Evolutionary conservation across 2,797 vertebrate species (phyloP), one percentile per base, ranked within the genome.

Genomic region (Notolabrus celidotus): DNA sequence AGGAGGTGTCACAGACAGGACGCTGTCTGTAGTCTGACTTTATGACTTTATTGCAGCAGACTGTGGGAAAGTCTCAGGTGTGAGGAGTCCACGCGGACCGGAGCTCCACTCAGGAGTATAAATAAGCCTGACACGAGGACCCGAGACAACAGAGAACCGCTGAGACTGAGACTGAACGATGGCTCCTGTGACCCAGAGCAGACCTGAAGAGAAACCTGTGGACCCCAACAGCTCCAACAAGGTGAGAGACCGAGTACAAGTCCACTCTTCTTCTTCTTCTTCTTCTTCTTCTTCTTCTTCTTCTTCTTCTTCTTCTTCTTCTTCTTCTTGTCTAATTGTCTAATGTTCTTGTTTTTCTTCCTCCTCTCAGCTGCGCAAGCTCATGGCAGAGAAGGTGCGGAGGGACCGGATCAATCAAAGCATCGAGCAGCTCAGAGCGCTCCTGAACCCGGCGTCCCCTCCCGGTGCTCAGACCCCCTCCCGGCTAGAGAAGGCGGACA

Each of bases 311-410:
- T 20, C 42, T 10, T 42, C 41, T 42, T 6, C 41, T 1, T 42
- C 41, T 1, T 3, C 43, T 5, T 46, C 43, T 27, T 3, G 6
- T 6, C 6, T 6, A 3, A 27, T 27, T 47, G 1, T 54, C 17
- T 38, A 7, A 46, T 5, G 15, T 25, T 17, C 1, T 47, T 51
- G n/a, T n/a, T n/a, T n/a, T 9, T 29, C 66, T 29, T 65, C 22
- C 7, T 5, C 36, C 64, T 12, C 12, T 25, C 91, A 95, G 94
- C 75, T 92, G 52, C 87, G 87, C 4, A 94, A 87, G 33, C 84
- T 92, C 0, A 77, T 93, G 67, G 93, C 94, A 79, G 94, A 95
- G 79, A 94, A 95, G 70, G 84, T 90, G 77, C 25, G 70, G 43
- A 67, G 70, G 67, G 87, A 86, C 47, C 64, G 75, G 42, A 87